Evolutionary conservation across 2,888 invertebrate genomes (phyloP).

Genomic region (Andrena camellia): DNA sequence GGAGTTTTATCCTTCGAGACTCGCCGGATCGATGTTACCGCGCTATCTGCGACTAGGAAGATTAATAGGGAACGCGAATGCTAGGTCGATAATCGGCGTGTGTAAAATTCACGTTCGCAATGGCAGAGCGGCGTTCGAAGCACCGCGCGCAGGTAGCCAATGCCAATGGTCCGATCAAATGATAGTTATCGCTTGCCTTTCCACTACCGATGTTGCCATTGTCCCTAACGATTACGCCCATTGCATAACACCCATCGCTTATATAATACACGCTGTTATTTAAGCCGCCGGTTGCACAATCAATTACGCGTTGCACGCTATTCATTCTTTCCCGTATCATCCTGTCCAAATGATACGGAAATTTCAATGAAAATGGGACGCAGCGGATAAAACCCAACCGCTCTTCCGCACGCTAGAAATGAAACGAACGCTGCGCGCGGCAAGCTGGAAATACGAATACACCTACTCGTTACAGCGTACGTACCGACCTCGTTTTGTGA

Average conservation of each 20-base stretch:
- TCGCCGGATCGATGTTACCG: conserved; percentile 1
- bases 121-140: neutral
- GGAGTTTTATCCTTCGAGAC: conserved; percentile 4
- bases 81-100: neutral
- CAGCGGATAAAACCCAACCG: neutral
- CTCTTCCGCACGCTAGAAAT: neutral
- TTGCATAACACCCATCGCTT: conserved; percentile 1
- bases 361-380: neutral
- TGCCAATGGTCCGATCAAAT: neutral
- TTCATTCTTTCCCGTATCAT: neutral
- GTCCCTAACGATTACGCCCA: conserved; percentile 6
- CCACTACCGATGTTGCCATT: neutral
- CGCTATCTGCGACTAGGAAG: neutral
- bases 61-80: neutral
- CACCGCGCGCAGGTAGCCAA: neutral
- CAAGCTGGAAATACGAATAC: neutral
- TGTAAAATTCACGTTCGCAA: neutral
- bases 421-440: neutral
- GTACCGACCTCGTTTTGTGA: neutral
- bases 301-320: neutral
- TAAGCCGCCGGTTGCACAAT: neutral
- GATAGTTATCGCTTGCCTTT: neutral
- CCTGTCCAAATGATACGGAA: neutral
- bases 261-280: neutral
- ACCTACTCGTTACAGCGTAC: neutral